phyloP scores from a whole-genome alignment of 2,888 invertebrate genomes.

The Serrognathus titanus region DNA sequence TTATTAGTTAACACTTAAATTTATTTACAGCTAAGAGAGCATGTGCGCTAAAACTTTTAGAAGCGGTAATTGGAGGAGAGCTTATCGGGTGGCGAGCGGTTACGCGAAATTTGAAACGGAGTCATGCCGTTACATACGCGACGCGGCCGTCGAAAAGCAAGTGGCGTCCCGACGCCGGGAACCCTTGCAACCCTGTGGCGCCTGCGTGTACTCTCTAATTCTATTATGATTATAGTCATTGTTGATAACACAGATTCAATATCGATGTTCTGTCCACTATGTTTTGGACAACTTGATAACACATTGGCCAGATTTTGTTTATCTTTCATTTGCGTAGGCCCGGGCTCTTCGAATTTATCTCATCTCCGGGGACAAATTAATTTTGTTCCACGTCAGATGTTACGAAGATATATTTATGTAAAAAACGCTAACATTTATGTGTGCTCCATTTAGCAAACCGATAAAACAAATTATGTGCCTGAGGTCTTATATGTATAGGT shows the following conservation, averaged over 20 bases:
- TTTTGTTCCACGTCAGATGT: too few species aligned
- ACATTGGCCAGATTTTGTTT: background rate
- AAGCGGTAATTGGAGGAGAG: conserved; percentile 15
- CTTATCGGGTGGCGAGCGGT: conserved; percentile 35
- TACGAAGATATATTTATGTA: too few species aligned
- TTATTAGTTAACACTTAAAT: background rate
- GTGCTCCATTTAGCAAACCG: too few species aligned
- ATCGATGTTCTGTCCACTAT: background rate
- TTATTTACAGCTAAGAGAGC: background rate
- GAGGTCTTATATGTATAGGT: too few species aligned
- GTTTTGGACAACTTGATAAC: conserved; percentile 1
- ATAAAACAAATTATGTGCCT: too few species aligned
- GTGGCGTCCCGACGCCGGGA: conserved; percentile 41
- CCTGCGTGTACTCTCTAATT: conserved; percentile 41
- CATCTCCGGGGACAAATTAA: too few species aligned
- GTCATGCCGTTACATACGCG: conserved; percentile 35
- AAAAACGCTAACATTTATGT: too few species aligned
- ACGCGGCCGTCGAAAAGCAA: conserved; percentile 33
- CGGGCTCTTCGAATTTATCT: too few species aligned
- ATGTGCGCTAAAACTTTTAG: background rate
- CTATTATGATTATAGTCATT: conserved; percentile 42
- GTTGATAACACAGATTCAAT: conserved; percentile 38
- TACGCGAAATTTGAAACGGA: conserved; percentile 31
- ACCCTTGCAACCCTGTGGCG: conserved; percentile 35
- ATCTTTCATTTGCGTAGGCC: background rate